A percentile compares a stretch with the other conserved stretches of the same genome.
phyloP scores from a whole-genome alignment of 2,888 invertebrate genomes.

The Lycia hirtaria region DNA sequence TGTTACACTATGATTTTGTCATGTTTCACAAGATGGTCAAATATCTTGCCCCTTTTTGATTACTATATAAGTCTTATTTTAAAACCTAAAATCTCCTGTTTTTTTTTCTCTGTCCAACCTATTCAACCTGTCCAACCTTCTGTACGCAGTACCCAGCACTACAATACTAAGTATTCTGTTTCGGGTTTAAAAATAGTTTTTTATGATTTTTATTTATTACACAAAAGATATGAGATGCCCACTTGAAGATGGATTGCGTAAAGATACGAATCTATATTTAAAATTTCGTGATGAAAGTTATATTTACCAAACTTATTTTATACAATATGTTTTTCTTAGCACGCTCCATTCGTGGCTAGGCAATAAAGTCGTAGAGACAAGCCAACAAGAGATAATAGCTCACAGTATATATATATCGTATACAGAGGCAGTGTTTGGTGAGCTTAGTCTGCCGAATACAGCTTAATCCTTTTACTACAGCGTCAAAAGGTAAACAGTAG shows the following conservation, averaged over 20 bases:
- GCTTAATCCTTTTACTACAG: slow-evolving; percentile 32
- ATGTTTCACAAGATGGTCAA: too few species aligned
- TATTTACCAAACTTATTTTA: slow-evolving; percentile 23
- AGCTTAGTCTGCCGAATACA: slow-evolving; percentile 44
- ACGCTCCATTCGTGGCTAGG: slow-evolving; percentile 25
- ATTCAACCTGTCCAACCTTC: too few species aligned
- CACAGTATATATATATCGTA: too few species aligned
- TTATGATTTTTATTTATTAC: slow-evolving; percentile 2
- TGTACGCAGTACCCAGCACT: too few species aligned
- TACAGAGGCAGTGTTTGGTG: slow-evolving; percentile 38
- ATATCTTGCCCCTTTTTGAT: too few species aligned
- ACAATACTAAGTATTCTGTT: too few species aligned
- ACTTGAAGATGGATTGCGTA: slow-evolving; percentile 17
- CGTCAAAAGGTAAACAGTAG: slow-evolving; percentile 28
- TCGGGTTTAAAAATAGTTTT: slow-evolving; percentile 10
- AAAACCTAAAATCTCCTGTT: too few species aligned
- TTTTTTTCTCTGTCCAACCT: too few species aligned
- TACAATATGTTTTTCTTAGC: slow-evolving; percentile 27
- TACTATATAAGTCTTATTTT: too few species aligned
- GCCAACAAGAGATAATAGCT: slow-evolving; percentile 33
- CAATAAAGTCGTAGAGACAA: slow-evolving; percentile 31
- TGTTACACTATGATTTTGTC: too few species aligned
- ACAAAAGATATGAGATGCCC: not conserved
- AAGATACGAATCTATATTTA: slow-evolving; percentile 27
- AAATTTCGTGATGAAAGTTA: slow-evolving; percentile 26